These are phyloP conservation scores for Pangasius sanitwongsei DNA, from an alignment of 2,797 vertebrate species.

Conservation along the genomic window DNA sequence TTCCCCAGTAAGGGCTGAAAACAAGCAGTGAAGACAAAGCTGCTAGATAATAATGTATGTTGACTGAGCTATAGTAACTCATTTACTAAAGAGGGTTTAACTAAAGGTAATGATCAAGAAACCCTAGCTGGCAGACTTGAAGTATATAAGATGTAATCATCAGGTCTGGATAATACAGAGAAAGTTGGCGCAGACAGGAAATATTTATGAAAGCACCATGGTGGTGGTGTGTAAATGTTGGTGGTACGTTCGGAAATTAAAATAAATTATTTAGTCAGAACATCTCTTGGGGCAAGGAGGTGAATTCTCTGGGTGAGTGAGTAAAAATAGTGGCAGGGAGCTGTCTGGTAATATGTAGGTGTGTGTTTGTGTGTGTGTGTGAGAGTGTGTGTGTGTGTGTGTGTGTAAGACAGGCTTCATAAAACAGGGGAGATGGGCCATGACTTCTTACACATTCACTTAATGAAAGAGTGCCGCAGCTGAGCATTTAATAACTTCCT, in stretches of 20 bases:
- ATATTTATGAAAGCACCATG: constrained; percentile 16
- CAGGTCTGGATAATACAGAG: neutral
- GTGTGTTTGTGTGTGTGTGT: constrained; percentile 48
- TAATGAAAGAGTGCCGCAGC: constrained; percentile 58
- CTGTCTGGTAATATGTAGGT: constrained; percentile 5
- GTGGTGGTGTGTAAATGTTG: constrained; percentile 9
- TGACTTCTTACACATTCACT: constrained; percentile 56
- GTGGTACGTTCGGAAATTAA: constrained; percentile 54
- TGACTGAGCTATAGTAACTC: neutral
- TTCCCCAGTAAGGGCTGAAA: constrained; percentile 34
- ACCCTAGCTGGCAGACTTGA: neutral
- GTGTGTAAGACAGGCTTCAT: constrained; percentile 53
- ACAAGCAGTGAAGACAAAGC: constrained; percentile 42
- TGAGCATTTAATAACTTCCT: constrained; percentile 65
- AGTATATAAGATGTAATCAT: neutral
- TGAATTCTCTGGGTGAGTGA: constrained; percentile 59
- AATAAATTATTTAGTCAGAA: constrained; percentile 74
- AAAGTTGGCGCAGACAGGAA: neutral
- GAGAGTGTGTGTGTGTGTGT: constrained; percentile 41
- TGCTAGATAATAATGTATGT: neutral
- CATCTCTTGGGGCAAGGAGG: constrained; percentile 67
- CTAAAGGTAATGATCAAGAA: neutral
- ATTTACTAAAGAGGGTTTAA: neutral
- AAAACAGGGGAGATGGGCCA: constrained; percentile 61
- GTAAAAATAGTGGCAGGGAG: constrained; percentile 39